A percentile compares a stretch with the other conserved stretches of the same genome.
Evolutionary conservation across 2,888 invertebrate species (phyloP).

Genomic region (Gortyna flavago): DNA sequence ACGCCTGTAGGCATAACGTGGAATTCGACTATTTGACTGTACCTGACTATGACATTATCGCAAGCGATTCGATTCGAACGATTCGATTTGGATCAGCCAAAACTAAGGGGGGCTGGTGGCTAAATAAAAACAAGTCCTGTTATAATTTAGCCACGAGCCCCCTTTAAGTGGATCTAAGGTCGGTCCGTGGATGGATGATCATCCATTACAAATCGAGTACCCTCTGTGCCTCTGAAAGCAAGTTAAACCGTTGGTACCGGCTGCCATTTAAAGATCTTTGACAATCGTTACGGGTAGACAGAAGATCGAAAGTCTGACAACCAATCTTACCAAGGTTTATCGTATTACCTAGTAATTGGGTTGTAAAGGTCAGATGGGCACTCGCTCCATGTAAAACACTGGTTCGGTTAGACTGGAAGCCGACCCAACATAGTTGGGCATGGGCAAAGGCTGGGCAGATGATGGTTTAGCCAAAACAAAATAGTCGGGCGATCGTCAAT

Average conservation of each 20-base stretch:
- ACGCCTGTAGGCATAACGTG: background rate
- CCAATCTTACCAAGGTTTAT: background rate
- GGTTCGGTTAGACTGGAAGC: background rate
- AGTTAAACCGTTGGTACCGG: too few relatives aligned
- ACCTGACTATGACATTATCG: background rate
- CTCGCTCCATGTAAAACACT: background rate
- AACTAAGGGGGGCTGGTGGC: too few relatives aligned
- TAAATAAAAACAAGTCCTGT: too few relatives aligned
- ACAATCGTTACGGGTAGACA: background rate
- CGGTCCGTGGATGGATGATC: background rate
- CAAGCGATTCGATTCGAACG: background rate
- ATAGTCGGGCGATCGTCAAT: background rate
- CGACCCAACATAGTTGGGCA: background rate
- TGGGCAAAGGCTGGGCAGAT: background rate
- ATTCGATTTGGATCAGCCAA: background rate
- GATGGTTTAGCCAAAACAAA: background rate
- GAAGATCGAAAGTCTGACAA: background rate
- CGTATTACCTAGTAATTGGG: background rate
- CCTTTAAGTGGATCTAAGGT: too few relatives aligned
- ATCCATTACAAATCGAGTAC: background rate
- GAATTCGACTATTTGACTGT: background rate
- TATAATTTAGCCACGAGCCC: too few relatives aligned
- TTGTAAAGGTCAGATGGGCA: background rate
- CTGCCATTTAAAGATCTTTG: background rate
- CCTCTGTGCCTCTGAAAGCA: background rate